A percentile compares a stretch with the other conserved stretches of the same genome.
These are phyloP conservation scores for Formica exsecta DNA, from an alignment of 1,140 invertebrate genomes.

Conservation along the genomic window DNA sequence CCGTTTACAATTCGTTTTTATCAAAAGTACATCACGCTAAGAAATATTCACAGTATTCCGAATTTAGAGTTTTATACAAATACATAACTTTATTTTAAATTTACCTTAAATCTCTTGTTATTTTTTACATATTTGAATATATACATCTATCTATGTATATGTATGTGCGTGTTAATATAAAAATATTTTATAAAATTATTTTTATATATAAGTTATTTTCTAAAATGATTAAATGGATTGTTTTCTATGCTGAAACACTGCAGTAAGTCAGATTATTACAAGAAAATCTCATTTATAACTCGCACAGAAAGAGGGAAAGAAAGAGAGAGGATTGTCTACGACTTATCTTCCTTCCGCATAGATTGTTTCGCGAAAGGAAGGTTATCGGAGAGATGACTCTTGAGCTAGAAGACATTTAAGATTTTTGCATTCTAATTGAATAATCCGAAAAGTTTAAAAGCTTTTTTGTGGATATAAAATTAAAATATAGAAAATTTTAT, in stretches of 20 bases:
- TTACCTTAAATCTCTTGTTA: background rate
- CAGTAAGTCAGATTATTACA: conserved; percentile 13
- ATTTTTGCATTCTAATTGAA: conserved; percentile 78
- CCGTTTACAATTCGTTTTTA: conserved; percentile 21
- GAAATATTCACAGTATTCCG: background rate
- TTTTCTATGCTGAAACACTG: background rate
- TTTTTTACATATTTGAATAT: background rate
- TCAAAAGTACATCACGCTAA: conserved; percentile 11
- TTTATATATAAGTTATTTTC: no score
- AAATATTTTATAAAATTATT: background rate
- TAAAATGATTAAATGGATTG: background rate
- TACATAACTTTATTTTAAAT: background rate
- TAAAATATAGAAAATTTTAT: conserved; percentile 48
- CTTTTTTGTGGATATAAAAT: conserved; percentile 36
- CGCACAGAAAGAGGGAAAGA: background rate
- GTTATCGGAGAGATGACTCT: background rate
- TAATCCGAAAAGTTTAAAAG: conserved; percentile 74
- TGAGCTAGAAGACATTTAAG: conserved; percentile 64
- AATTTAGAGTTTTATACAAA: background rate
- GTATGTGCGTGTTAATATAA: background rate
- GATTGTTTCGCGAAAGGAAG: background rate
- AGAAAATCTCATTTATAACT: conserved; percentile 54
- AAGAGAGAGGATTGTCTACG: background rate
- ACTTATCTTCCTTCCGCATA: conserved; percentile 54
- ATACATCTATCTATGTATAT: background rate